Conservation (phyloP, 2,113 vertebrate genomes). For the Caracal caracal region DNA sequence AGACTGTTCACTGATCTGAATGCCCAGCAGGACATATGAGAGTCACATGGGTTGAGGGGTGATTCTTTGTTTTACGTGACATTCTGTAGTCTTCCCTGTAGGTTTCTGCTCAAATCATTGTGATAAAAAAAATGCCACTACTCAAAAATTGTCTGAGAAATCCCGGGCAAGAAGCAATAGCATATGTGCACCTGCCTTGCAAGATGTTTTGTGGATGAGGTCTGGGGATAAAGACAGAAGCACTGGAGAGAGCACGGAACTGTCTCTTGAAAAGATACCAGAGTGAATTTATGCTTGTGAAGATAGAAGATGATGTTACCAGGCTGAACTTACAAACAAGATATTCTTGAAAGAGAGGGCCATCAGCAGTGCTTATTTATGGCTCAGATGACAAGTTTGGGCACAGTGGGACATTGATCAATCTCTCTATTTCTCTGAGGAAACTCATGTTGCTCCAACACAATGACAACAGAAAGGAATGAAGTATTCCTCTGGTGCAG, state of each 20-base stretch:
- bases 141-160: neutral
- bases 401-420: neutral
- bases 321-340: neutral
- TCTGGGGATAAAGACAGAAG: neutral
- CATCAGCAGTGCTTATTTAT: neutral
- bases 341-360: neutral
- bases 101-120: neutral
- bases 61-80: neutral
- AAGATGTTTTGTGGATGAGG: neutral
- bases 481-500: neutral
- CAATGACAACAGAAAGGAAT: neutral
- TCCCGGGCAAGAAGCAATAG: neutral
- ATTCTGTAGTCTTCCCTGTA: neutral
- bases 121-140: neutral
- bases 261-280: neutral
- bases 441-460: neutral
- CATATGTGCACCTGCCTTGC: neutral
- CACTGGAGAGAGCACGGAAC: accelerated
- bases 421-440: neutral
- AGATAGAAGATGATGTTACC: neutral
- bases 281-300: neutral
- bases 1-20: neutral
- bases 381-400: neutral
- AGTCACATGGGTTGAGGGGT: neutral
- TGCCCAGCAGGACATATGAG: neutral